Evolutionary conservation across 2,888 invertebrate species (phyloP).

Genomic region (Cybosia mesomella): DNA sequence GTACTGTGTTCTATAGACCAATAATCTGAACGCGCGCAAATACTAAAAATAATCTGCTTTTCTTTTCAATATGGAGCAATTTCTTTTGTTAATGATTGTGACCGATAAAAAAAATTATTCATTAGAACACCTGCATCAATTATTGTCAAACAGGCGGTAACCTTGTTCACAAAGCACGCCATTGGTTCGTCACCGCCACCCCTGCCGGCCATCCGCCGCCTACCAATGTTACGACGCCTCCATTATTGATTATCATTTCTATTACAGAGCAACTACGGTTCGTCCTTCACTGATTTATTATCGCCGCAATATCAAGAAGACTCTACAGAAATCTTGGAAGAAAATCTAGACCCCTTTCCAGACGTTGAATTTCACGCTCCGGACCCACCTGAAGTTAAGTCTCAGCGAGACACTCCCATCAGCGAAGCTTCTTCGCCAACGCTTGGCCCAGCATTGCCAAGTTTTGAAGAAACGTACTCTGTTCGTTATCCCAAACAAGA

Average conservation of each 20-base stretch:
- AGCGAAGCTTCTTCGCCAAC: conserved; percentile 81
- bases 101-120: conserved; percentile 32
- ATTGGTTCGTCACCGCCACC: conserved; percentile 76
- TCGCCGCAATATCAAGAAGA: conserved; percentile 92
- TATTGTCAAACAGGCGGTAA: conserved; percentile 53
- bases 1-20: not conserved
- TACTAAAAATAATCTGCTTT: not conserved
- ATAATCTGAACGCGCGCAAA: not conserved
- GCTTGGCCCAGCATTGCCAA: conserved; percentile 90
- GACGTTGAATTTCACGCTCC: conserved; percentile 88
- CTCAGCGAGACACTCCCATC: conserved; percentile 76
- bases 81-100: not conserved
- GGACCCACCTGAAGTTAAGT: conserved; percentile 76
- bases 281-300: conserved; percentile 92
- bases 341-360: conserved; percentile 91
- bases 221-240: conserved; percentile 76
- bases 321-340: conserved; percentile 90
- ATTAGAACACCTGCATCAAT: conserved; percentile 67
- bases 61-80: not conserved
- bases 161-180: conserved; percentile 56
- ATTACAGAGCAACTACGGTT: conserved; percentile 92
- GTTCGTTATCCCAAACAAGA: conserved; percentile 90
- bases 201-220: conserved; percentile 73
- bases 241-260: conserved; percentile 78
- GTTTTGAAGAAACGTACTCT: conserved; percentile 96